phyloP scores from a whole-genome alignment of 2,113 vertebrate genomes.

The Paradisaea rubra region DNA sequence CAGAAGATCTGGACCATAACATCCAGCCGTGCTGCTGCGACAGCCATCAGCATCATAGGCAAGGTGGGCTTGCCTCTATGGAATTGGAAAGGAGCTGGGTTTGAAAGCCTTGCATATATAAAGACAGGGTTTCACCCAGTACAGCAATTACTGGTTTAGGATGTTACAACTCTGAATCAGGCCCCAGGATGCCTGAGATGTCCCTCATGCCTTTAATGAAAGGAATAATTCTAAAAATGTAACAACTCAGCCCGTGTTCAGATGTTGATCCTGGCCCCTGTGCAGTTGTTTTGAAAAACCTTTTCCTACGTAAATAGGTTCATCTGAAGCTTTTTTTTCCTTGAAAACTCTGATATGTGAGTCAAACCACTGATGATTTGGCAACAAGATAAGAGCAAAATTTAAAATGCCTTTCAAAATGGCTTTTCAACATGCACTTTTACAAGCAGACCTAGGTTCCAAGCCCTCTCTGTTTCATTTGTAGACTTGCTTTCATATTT shows the following conservation, averaged over 20 bases:
- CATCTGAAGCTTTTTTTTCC: constrained; percentile 30
- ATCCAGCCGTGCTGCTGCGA: neutral
- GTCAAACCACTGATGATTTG: constrained; percentile 54
- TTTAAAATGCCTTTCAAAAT: constrained; percentile 41
- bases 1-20: neutral
- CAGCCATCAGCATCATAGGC: neutral
- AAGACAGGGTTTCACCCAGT: neutral
- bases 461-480: constrained; percentile 45
- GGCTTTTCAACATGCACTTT: constrained; percentile 52
- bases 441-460: constrained; percentile 27
- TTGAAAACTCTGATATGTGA: constrained; percentile 25
- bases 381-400: constrained; percentile 26
- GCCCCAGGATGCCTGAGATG: constrained; percentile 15
- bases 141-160: constrained; percentile 23
- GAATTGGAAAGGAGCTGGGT: neutral
- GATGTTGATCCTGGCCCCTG: constrained; percentile 65
- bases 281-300: constrained; percentile 60
- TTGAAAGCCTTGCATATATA: neutral
- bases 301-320: constrained; percentile 49
- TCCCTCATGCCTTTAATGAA: constrained; percentile 64
- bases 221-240: constrained; percentile 66
- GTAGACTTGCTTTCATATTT: constrained; percentile 12
- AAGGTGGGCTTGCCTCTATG: neutral
- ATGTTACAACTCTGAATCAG: constrained; percentile 25
- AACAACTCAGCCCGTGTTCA: constrained; percentile 60